Percentiles rank a stretch among this genome's conserved stretches.
phyloP scores from a whole-genome alignment of 1,140 invertebrate genomes.

The Phortica variegata region DNA sequence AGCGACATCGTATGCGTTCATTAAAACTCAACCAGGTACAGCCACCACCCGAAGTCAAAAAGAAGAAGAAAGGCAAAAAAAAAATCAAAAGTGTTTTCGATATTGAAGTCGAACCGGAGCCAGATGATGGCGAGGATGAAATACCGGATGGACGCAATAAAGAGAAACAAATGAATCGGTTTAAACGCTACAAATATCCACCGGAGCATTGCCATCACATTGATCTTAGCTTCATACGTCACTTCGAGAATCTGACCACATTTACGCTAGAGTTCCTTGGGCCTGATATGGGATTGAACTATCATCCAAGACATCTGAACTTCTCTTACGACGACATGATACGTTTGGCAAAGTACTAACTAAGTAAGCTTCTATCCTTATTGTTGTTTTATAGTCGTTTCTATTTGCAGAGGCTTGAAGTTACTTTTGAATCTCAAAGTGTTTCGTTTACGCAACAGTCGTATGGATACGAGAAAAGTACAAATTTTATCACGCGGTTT shows the following conservation, averaged over 20 bases:
- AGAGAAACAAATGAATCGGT: slow-evolving; percentile 8
- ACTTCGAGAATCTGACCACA: slow-evolving; percentile 26
- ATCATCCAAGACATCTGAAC: slow-evolving; percentile 31
- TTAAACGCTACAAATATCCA: slow-evolving; percentile 25
- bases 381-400: not conserved
- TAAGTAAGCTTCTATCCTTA: not conserved
- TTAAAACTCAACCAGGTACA: too few relatives aligned
- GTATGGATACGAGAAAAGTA: slow-evolving; percentile 29
- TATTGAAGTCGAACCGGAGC: slow-evolving; percentile 25
- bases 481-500: slow-evolving; percentile 19
- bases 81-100: slow-evolving; percentile 19
- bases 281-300: slow-evolving; percentile 20
- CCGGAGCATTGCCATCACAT: slow-evolving; percentile 37
- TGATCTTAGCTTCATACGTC: slow-evolving; percentile 34
- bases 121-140: slow-evolving; percentile 24
- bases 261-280: slow-evolving; percentile 38
- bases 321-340: slow-evolving; percentile 39
- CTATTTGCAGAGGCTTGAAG: slow-evolving; percentile 17
- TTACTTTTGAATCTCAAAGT: slow-evolving; percentile 22
- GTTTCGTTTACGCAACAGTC: slow-evolving; percentile 42
- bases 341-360: slow-evolving; percentile 17
- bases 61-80: slow-evolving; percentile 12
- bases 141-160: slow-evolving; percentile 34
- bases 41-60: too few relatives aligned
- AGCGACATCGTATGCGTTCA: not conserved